Evolutionary conservation across 2,888 invertebrate species (phyloP).

Genomic region (Nemoura dubitans): DNA sequence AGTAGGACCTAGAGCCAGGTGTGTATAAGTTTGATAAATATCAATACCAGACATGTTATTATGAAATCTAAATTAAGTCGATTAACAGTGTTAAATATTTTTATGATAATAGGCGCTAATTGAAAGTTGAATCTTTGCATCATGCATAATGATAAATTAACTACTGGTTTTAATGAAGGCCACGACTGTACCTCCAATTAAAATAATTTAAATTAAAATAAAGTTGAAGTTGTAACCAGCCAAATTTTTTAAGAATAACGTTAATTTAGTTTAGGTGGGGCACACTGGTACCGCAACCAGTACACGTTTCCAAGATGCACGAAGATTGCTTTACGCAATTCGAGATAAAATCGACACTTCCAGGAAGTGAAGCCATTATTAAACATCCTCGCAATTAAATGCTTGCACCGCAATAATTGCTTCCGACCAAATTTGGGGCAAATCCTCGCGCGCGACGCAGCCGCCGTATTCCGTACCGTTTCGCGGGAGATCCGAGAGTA

Average conservation of each 20-base stretch:
- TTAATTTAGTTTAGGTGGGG: neutral
- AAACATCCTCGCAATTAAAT: neutral
- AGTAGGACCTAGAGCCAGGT: too few relatives aligned
- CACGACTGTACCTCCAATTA: neutral
- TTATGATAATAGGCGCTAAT: neutral
- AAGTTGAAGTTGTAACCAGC: neutral
- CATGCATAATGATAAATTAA: neutral
- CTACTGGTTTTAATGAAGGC: neutral
- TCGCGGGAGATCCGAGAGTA: neutral
- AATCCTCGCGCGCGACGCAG: neutral
- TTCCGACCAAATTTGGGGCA: neutral
- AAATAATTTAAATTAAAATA: neutral
- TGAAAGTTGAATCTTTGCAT: neutral
- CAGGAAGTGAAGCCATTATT: neutral
- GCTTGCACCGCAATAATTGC: neutral
- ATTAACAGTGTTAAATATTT: neutral
- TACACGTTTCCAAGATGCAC: neutral
- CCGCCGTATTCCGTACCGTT: neutral
- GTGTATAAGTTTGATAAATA: too few relatives aligned
- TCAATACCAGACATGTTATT: neutral
- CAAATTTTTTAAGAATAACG: neutral
- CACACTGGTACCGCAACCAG: neutral
- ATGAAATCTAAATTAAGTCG: neutral
- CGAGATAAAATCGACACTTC: neutral
- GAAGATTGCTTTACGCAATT: neutral